Evolutionary conservation across 2,797 vertebrate species (phyloP).

Genomic region (Danio jaintianensis): DNA sequence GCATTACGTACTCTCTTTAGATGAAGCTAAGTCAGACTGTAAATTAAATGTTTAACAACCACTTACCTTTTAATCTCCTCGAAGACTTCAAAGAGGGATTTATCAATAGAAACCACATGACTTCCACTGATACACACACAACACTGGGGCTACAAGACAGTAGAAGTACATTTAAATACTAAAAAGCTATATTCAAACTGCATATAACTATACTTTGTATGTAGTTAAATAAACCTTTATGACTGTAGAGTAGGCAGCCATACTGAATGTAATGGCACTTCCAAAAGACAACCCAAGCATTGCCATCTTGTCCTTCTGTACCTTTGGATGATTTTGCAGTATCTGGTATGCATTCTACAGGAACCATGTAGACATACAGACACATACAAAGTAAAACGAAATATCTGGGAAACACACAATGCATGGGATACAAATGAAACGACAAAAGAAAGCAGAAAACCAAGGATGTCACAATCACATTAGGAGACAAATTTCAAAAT

Average conservation of each 20-base stretch:
- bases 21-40: not conserved
- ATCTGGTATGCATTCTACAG: constrained; percentile 71
- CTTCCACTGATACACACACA: constrained; percentile 70
- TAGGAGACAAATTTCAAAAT: not conserved
- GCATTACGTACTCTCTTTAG: not conserved
- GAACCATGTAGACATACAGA: constrained; percentile 22
- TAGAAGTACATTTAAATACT: not conserved
- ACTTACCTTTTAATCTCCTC: constrained; percentile 19
- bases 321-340: constrained; percentile 71
- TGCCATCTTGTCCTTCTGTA: constrained; percentile 68
- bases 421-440: not conserved
- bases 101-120: constrained; percentile 10
- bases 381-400: not conserved
- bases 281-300: constrained; percentile 75
- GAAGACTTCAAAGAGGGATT: rapidly evolving
- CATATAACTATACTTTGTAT: not conserved
- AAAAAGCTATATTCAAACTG: not conserved
- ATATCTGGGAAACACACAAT: too few relatives aligned
- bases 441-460: not conserved
- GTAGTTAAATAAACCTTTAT: constrained; percentile 59
- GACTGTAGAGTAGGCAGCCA: constrained; percentile 63
- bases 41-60: not conserved
- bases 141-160: constrained; percentile 71
- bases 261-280: constrained; percentile 44
- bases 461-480: not conserved